Evolutionary conservation across 2,888 invertebrate species (phyloP), one percentile per base, ranked within the genome.

Genomic region (Megalurothrips usitatus): DNA sequence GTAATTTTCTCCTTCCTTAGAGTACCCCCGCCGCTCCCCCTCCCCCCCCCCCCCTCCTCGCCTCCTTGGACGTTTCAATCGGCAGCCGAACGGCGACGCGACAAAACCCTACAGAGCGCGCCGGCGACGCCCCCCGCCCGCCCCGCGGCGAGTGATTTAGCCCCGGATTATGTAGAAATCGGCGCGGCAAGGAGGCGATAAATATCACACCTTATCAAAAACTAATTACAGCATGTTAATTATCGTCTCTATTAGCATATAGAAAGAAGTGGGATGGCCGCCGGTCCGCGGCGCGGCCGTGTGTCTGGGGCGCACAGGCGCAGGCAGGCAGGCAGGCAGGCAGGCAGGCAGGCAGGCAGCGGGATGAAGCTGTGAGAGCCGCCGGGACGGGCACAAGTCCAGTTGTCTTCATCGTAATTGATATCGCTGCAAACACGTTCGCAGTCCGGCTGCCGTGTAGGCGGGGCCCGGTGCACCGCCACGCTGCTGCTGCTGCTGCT

Each of bases 181-280:
- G 14, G 58, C 14, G 52, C 58, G 58, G 58, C 58, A 17, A 17
- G 58, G 17, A 52, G 68, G 68, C 68, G 68, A 75, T 75, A 75
- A 75, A 75, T 75, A 75, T 75, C 68, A 75, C 68, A 75, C 68
- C 68, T 75, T 75, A 75, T 75, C 68, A 75, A 75, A 75, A 75
- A 75, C 68, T 75, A 75, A 75, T 75, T 75, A 75, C 68, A 75
- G 68, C 68, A 75, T 75, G 68, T 75, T 75, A 75, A 75, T 75
- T 75, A 75, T 75, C 68, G 68, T 75, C 68, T 75, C 68, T 75
- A 75, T 75, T 75, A 75, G 68, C 68, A 75, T 75, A 75, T 75
- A 75, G 68, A 75, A 75, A 75, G 68, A 75, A 75, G 68, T 12
- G 68, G 68, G 23, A 75, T 75, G 68, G 0, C 68, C 68, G 9